Conservation (phyloP, 2,113 vertebrate genomes). For the Ranitomeya imitator region DNA sequence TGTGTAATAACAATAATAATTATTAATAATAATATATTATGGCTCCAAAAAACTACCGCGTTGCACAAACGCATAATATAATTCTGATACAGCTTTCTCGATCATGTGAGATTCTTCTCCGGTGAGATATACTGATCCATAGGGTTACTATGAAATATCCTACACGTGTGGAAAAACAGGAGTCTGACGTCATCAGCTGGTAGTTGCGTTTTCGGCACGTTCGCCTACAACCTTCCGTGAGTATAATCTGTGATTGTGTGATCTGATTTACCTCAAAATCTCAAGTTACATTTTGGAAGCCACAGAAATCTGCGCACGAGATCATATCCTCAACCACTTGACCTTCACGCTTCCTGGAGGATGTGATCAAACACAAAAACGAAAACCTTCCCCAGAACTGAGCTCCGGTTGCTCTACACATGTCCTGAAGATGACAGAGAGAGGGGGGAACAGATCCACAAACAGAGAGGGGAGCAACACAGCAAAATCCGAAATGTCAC, state of each 20-base stretch:
- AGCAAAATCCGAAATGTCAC: not conserved
- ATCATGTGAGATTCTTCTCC: not conserved
- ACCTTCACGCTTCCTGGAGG: conserved; percentile 46
- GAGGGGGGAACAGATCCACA: not conserved
- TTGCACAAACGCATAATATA: no score
- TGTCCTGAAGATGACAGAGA: not conserved
- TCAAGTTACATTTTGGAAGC: conserved; percentile 12
- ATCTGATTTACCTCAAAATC: conserved; percentile 17
- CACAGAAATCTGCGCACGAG: conserved; percentile 36
- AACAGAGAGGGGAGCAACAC: not conserved
- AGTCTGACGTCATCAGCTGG: not conserved
- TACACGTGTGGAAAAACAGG: not conserved
- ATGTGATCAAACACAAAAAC: conserved; percentile 32
- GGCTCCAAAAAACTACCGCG: no score
- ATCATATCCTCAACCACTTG: conserved; percentile 17
- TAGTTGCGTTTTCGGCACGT: not conserved
- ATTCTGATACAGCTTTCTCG: not conserved
- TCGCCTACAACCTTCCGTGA: not conserved
- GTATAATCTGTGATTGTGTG: conserved; percentile 3
- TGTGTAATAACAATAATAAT: no score
- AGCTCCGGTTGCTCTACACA: not conserved
- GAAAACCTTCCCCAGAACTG: not conserved
- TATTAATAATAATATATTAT: no score
- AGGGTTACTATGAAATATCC: not conserved
- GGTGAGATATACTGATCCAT: not conserved